phyloP scores from a whole-genome alignment of 2,888 invertebrate genomes.

The Temnothorax unifasciatus region DNA sequence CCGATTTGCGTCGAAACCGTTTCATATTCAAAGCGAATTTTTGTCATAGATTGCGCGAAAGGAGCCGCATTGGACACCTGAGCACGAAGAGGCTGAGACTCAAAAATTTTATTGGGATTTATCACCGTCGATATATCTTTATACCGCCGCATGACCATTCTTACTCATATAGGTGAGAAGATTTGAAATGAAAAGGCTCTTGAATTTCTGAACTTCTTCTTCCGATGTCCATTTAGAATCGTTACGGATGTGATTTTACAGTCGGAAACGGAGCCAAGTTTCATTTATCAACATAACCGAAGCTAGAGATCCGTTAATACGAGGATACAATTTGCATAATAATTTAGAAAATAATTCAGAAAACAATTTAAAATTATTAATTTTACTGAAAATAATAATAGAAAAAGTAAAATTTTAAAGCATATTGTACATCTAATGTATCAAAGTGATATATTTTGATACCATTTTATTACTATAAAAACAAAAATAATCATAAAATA shows the following conservation, averaged over 20 bases:
- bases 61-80: conserved; percentile 1
- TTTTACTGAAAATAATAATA: background rate
- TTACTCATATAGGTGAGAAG: conserved; percentile 8
- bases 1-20: background rate
- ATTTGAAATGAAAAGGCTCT: background rate
- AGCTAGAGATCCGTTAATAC: background rate
- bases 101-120: conserved; percentile 38
- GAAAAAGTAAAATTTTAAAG: background rate
- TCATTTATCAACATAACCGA: background rate
- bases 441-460: background rate
- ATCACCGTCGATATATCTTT: conserved; percentile 23
- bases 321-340: background rate
- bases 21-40: conserved; percentile 33
- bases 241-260: conserved; percentile 20
- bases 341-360: background rate
- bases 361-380: background rate
- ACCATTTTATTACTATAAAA: background rate
- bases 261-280: background rate
- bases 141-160: background rate
- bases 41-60: conserved; percentile 19
- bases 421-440: background rate
- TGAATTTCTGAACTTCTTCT: conserved; percentile 8
- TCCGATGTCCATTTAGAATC: background rate
- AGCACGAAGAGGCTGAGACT: background rate
- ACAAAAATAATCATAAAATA: background rate